Evolutionary conservation across 2,797 vertebrate species (phyloP).

Genomic region (Macrochelys suwanniensis): DNA sequence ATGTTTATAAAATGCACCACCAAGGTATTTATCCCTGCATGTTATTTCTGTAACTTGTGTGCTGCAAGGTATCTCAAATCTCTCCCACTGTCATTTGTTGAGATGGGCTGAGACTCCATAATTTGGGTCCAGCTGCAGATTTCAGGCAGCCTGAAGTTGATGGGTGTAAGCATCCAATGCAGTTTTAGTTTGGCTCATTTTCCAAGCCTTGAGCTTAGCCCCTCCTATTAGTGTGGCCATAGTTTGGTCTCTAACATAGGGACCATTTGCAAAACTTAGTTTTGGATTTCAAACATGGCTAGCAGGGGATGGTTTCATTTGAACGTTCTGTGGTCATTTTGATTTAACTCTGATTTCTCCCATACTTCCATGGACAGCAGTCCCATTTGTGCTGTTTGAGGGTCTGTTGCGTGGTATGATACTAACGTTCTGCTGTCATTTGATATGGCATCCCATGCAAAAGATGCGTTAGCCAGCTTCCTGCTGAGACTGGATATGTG

Average conservation of each 20-base stretch:
- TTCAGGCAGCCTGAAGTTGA: not conserved
- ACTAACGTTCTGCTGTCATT: not conserved
- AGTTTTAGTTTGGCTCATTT: not conserved
- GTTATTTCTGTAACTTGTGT: not conserved
- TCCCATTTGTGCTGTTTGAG: not conserved
- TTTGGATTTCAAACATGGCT: not conserved
- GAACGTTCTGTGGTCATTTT: not conserved
- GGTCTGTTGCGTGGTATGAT: not conserved
- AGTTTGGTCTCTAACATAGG: not conserved
- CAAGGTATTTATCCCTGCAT: not conserved
- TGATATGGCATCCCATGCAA: not conserved
- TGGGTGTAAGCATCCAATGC: not conserved
- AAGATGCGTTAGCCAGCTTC: not conserved
- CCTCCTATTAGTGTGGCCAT: not conserved
- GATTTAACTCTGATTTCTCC: not conserved
- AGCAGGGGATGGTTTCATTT: not conserved
- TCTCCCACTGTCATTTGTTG: not conserved
- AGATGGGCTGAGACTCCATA: not conserved
- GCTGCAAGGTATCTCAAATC: not conserved
- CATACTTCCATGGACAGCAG: not conserved
- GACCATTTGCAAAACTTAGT: not conserved
- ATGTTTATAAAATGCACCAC: not conserved
- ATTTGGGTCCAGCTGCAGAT: not conserved
- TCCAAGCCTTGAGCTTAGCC: not conserved
- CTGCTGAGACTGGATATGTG: not conserved